Evolutionary conservation across 2,888 invertebrate species (phyloP), one percentile per base, ranked within the genome.

Genomic region (Chaitophorus viminalis): DNA sequence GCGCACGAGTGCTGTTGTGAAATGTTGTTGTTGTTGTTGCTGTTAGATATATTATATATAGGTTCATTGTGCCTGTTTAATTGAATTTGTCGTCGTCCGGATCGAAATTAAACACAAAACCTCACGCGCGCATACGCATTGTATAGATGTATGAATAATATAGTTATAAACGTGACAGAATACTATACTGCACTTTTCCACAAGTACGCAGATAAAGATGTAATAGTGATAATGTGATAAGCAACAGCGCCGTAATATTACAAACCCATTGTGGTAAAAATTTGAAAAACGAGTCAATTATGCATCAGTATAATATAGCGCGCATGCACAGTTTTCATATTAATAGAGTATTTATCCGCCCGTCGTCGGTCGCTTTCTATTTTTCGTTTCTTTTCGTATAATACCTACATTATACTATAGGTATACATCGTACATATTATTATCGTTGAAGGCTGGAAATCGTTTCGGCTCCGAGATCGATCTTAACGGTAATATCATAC

Each of bases 41-140:
- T n/a, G n/a, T n/a, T n/a, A n/a, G n/a, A 33, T 21, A 36, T 36
- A 36, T 36, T 5, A 36, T 46, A 9, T 14, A 72, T 33, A 54
- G n/a, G 72, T 79, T 86, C 86, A 86, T 86, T 86, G 86, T 86
- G 79, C 72, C 36, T 29, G 54, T 78, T 79, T 86, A 86, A 86
- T 86, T 86, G 79, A 79, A 86, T 86, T 86, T 79, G 85, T 46
- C 60, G 65, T 54, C 36, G 79, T n/a, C 65, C 60, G 74, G 83
- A 85, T 72, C 72, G 54, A 86, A 86, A 86, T 78, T 79, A 82
- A 82, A 82, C 72, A 52, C 33, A 65, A 72, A 54, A 52, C 54
- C 54, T 17, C 72, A 72, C 31, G 9, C 33, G n/a, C 72, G 29
- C 82, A 11, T 39, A 8, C n/a, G 17, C 21, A n/a, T 9, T 21